These are phyloP conservation scores for Myotis yumanensis DNA, from an alignment of 2,113 vertebrate species.

Conservation along the genomic window DNA sequence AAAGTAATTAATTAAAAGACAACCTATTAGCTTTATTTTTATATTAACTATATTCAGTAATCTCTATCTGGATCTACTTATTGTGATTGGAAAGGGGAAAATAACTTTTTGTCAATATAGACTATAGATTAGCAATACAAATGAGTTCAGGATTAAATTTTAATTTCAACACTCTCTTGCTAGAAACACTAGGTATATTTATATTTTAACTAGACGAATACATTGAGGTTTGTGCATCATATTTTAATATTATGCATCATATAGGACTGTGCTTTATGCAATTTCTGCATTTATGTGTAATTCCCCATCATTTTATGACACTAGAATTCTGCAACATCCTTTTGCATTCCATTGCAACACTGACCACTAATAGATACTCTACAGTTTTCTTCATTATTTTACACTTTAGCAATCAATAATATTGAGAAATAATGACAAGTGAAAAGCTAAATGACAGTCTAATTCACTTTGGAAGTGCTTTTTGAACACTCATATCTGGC, in stretches of 20 bases:
- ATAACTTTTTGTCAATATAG: background rate
- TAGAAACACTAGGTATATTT: background rate
- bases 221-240: background rate
- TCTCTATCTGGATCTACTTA: background rate
- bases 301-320: background rate
- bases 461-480: constrained; percentile 42
- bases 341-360: background rate
- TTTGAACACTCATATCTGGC: background rate
- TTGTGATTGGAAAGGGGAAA: background rate
- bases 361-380: background rate
- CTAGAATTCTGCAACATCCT: background rate
- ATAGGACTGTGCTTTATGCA: background rate
- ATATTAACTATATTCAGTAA: background rate
- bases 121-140: background rate
- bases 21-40: background rate
- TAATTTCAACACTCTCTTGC: background rate
- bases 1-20: background rate
- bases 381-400: constrained; percentile 2
- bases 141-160: background rate
- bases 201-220: background rate
- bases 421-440: constrained; percentile 46
- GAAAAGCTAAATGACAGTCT: constrained; percentile 35
- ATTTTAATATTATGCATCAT: background rate
- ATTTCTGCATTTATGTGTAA: background rate
- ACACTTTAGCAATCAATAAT: constrained; percentile 29